phyloP scores from a whole-genome alignment of 1,140 invertebrate genomes.

The Spodoptera litura region DNA sequence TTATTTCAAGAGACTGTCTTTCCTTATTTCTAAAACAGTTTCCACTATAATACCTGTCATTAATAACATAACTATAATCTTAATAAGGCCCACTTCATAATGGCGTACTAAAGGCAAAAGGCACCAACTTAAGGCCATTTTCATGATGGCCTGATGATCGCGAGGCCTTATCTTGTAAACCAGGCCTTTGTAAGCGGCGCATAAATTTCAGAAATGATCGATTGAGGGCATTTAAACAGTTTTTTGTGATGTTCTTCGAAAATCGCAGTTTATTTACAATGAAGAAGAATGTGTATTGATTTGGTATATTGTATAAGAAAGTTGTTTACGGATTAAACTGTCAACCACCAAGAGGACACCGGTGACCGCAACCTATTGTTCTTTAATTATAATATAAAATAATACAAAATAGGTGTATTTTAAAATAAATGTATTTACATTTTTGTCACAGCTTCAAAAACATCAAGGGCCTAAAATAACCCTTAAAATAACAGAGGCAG shows the following conservation, averaged over 20 bases:
- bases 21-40: too few relatives aligned
- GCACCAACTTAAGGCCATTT: constrained; percentile 8
- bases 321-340: too few relatives aligned
- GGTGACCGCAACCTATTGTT: too few relatives aligned
- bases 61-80: background rate
- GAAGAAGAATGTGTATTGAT: too few relatives aligned
- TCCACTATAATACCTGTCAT: background rate
- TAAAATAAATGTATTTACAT: too few relatives aligned
- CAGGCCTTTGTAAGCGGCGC: constrained; percentile 22
- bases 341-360: too few relatives aligned
- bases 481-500: too few relatives aligned
- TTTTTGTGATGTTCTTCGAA: background rate
- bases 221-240: constrained; percentile 6
- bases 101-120: background rate
- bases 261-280: background rate
- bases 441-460: background rate
- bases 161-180: constrained; percentile 20
- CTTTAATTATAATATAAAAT: too few relatives aligned
- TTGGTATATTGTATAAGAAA: too few relatives aligned
- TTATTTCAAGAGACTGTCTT: too few relatives aligned
- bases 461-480: background rate
- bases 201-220: constrained; percentile 34
- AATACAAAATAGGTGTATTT: too few relatives aligned
- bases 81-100: constrained; percentile 25
- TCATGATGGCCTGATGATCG: constrained; percentile 20